These are phyloP conservation scores for Agriopis marginaria DNA, from an alignment of 2,888 invertebrate species.

Conservation along the genomic window DNA sequence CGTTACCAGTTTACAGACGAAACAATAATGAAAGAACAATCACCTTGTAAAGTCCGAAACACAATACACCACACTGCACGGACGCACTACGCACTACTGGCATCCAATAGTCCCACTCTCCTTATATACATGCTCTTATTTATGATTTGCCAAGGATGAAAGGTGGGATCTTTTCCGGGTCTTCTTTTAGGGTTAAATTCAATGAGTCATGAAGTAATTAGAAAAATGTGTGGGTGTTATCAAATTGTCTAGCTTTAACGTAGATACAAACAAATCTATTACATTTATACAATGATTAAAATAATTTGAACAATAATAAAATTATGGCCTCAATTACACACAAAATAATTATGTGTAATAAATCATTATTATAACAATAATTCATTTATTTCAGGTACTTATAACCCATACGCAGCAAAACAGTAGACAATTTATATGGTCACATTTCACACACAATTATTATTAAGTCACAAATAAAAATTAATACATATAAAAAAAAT, in stretches of 20 bases:
- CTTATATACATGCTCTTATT: constrained; percentile 48
- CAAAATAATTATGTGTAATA: too few species aligned
- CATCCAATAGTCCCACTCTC: neutral
- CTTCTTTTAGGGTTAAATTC: constrained; percentile 29
- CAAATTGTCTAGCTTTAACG: neutral
- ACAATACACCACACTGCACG: constrained; percentile 24
- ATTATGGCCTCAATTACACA: too few species aligned
- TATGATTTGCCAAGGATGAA: constrained; percentile 38
- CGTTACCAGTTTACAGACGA: constrained; percentile 15
- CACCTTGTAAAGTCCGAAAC: constrained; percentile 27
- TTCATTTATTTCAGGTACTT: too few species aligned
- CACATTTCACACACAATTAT: too few species aligned
- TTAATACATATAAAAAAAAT: too few species aligned
- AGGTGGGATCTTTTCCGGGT: constrained; percentile 43
- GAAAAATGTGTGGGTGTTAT: constrained; percentile 1
- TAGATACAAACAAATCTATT: too few species aligned
- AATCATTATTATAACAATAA: too few species aligned
- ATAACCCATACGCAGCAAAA: too few species aligned
- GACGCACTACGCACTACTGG: constrained; percentile 33
- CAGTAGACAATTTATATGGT: too few species aligned
- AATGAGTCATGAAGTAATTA: constrained; percentile 18
- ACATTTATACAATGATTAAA: neutral
- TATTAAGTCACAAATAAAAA: too few species aligned
- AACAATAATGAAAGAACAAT: constrained; percentile 27
- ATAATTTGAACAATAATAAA: neutral